Evolutionary conservation across 2,113 vertebrate genomes (phyloP).

Genomic region (Lepisosteus oculatus): DNA sequence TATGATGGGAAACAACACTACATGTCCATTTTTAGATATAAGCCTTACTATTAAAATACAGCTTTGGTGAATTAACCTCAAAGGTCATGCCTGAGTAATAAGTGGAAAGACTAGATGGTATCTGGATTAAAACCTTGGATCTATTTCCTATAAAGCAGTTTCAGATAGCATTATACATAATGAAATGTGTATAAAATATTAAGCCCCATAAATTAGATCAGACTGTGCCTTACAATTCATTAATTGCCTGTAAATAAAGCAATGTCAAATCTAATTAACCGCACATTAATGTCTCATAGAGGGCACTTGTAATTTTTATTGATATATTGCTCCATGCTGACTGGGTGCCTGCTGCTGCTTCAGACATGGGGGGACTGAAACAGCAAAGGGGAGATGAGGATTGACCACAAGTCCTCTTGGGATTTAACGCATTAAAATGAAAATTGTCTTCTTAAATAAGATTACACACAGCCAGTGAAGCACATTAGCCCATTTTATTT

Average conservation of each 20-base stretch:
- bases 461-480: slow-evolving; percentile 12
- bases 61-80: slow-evolving; percentile 29
- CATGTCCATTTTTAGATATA: too few relatives aligned
- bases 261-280: slow-evolving; percentile 29
- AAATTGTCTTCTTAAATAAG: slow-evolving; percentile 9
- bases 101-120: slow-evolving; percentile 29
- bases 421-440: neutral
- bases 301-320: slow-evolving; percentile 20
- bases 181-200: slow-evolving; percentile 25
- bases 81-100: slow-evolving; percentile 20
- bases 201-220: slow-evolving; percentile 23
- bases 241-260: slow-evolving; percentile 27
- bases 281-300: slow-evolving; percentile 21
- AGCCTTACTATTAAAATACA: slow-evolving; percentile 3
- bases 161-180: slow-evolving; percentile 9
- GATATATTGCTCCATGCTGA: slow-evolving; percentile 6
- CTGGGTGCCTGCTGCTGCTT: slow-evolving; percentile 2
- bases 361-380: neutral
- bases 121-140: slow-evolving; percentile 28
- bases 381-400: neutral
- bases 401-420: neutral
- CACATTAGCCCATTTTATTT: neutral
- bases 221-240: slow-evolving; percentile 20
- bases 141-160: slow-evolving; percentile 22
- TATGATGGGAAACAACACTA: too few relatives aligned